These are phyloP conservation scores for Catostylus mosaicus DNA, from an alignment of 30 jellyfish, hydroid and myxozoan genomes.

Conservation along the genomic window DNA sequence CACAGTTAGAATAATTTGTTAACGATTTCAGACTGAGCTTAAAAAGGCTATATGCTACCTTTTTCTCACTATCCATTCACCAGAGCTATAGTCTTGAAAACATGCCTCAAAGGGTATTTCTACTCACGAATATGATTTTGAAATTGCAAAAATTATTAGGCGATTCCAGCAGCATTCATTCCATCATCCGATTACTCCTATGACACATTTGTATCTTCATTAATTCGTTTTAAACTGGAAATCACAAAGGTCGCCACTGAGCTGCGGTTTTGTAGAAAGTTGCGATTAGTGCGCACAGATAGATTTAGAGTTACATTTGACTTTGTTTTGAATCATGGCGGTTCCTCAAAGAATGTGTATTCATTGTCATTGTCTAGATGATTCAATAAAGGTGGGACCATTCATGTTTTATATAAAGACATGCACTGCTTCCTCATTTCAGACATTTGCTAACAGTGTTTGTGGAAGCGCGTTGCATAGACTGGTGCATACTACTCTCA, in stretches of 20 bases:
- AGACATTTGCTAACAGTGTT: conserved; percentile 83
- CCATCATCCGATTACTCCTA: neutral
- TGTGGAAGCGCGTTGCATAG: conserved; percentile 91
- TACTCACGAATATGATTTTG: too few relatives aligned
- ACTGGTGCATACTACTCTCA: conserved; percentile 86
- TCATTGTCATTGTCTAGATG: neutral
- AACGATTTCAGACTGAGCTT: too few relatives aligned
- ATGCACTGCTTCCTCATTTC: neutral
- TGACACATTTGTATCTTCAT: neutral
- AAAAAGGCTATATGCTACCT: too few relatives aligned
- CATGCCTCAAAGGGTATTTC: too few relatives aligned
- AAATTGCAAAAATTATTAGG: too few relatives aligned
- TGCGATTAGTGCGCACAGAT: neutral
- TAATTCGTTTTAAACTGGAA: neutral
- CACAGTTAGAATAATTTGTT: too few relatives aligned
- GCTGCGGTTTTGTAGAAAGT: neutral
- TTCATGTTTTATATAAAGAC: neutral
- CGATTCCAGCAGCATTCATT: too few relatives aligned
- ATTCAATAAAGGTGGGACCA: neutral
- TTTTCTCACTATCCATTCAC: too few relatives aligned
- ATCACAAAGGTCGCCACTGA: neutral
- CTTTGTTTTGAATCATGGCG: neutral
- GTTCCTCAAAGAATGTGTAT: neutral
- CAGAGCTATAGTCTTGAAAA: too few relatives aligned
- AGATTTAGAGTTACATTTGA: neutral